phyloP scores from a whole-genome alignment of 2,797 vertebrate genomes.

The Halcyon leucocephala region DNA sequence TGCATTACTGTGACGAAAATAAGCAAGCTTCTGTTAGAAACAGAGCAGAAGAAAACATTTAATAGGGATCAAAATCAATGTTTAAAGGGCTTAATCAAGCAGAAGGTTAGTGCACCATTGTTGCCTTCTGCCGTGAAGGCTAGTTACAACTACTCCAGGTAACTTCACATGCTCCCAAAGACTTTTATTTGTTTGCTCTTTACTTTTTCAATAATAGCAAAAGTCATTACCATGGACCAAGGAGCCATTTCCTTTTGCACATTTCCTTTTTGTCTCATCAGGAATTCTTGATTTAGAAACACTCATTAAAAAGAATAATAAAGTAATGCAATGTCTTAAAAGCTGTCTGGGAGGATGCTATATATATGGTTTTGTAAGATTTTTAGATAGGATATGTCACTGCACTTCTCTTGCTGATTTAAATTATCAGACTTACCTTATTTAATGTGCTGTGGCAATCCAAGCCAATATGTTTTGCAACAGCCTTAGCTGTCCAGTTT shows the following conservation, averaged over 20 bases:
- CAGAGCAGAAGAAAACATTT: neutral
- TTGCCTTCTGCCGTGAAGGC: neutral
- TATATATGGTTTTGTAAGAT: neutral
- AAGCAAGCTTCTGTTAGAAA: neutral
- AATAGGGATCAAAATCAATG: neutral
- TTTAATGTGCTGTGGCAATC: neutral
- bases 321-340: neutral
- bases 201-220: neutral
- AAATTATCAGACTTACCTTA: neutral
- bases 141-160: neutral
- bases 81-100: neutral
- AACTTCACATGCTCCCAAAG: neutral
- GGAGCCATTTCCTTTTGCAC: neutral
- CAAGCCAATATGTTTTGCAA: neutral
- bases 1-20: fast-evolving
- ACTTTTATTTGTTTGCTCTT: neutral
- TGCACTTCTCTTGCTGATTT: neutral
- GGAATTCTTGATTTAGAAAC: neutral
- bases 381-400: neutral
- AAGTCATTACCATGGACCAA: neutral
- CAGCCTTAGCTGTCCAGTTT: neutral
- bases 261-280: neutral
- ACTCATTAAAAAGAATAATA: neutral
- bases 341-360: neutral
- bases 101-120: neutral